phyloP scores from a whole-genome alignment of 2,113 vertebrate genomes.

The Nematolebias whitei region DNA sequence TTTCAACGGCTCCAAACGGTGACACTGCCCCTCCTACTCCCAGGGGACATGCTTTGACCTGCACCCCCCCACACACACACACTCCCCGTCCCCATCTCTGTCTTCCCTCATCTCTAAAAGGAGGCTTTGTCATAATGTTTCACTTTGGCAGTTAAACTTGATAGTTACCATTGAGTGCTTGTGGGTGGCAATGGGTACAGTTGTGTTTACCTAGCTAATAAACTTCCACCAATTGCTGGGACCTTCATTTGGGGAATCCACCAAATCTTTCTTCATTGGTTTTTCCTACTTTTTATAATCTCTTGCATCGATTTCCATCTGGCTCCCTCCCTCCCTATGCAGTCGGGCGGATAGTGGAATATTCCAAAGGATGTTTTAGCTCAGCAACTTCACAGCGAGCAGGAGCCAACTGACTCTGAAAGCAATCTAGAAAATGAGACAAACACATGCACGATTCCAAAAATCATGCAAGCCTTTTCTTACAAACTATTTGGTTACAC shows the following conservation, averaged over 20 bases:
- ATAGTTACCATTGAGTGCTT: constrained; percentile 78
- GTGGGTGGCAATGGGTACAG: constrained; percentile 81
- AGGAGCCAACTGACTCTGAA: constrained; percentile 60
- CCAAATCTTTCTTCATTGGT: constrained; percentile 49
- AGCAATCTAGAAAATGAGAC: constrained; percentile 66
- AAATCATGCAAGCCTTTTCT: constrained; percentile 54
- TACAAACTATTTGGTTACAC: constrained; percentile 51
- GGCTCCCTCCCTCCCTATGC: constrained; percentile 25
- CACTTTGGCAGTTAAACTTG: constrained; percentile 81
- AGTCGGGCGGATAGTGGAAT: constrained; percentile 43
- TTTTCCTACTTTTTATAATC: constrained; percentile 51
- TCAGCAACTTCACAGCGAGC: constrained; percentile 22
- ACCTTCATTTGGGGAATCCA: constrained; percentile 67
- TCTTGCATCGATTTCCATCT: constrained; percentile 48
- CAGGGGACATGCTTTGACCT: constrained; percentile 67
- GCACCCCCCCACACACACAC: constrained; percentile 46
- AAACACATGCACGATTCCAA: constrained; percentile 56
- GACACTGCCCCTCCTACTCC: constrained; percentile 81
- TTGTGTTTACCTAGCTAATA: constrained; percentile 76
- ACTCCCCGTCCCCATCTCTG: constrained; percentile 67
- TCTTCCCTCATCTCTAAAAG: constrained; percentile 77
- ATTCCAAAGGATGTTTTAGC: constrained; percentile 52
- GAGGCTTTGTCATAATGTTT: constrained; percentile 77
- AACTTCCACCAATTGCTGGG: constrained; percentile 65
- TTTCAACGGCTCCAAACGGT: constrained; percentile 78